Evolutionary conservation across 2,888 invertebrate species (phyloP).

Genomic region (Anodontia alba): DNA sequence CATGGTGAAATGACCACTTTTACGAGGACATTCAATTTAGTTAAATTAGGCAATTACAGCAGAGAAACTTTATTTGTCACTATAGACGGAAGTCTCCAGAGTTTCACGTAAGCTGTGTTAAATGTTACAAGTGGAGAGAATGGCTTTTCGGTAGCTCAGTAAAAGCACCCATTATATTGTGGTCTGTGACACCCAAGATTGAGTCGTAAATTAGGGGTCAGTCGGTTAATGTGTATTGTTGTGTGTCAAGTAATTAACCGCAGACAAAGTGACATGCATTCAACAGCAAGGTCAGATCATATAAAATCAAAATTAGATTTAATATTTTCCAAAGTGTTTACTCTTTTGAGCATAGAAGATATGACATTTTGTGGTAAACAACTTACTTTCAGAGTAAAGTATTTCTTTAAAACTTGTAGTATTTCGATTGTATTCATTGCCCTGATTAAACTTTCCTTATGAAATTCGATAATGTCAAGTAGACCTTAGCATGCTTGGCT

Average conservation of each 20-base stretch:
- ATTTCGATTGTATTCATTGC: neutral
- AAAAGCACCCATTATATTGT: neutral
- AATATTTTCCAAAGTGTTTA: neutral
- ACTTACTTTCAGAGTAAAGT: neutral
- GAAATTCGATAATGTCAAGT: too few species aligned
- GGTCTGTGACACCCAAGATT: neutral
- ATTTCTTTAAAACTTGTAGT: neutral
- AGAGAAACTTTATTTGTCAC: neutral
- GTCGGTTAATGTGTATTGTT: conserved; percentile 14
- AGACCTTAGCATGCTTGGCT: too few species aligned
- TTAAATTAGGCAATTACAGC: neutral
- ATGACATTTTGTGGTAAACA: conserved; percentile 7
- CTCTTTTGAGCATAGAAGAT: neutral
- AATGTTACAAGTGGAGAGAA: neutral
- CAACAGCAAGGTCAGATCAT: neutral
- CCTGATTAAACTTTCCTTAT: neutral
- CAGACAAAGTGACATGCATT: conserved; percentile 25
- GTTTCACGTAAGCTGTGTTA: neutral
- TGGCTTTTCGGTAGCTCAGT: neutral
- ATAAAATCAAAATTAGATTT: neutral
- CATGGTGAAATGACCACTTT: neutral
- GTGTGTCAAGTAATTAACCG: conserved; percentile 1
- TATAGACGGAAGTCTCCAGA: neutral
- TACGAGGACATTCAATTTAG: neutral
- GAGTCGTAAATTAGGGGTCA: neutral